A percentile compares a stretch with the other conserved stretches of the same genome.
Conservation (phyloP, 1,140 invertebrate genomes). For the Pomacea maculata region DNA sequence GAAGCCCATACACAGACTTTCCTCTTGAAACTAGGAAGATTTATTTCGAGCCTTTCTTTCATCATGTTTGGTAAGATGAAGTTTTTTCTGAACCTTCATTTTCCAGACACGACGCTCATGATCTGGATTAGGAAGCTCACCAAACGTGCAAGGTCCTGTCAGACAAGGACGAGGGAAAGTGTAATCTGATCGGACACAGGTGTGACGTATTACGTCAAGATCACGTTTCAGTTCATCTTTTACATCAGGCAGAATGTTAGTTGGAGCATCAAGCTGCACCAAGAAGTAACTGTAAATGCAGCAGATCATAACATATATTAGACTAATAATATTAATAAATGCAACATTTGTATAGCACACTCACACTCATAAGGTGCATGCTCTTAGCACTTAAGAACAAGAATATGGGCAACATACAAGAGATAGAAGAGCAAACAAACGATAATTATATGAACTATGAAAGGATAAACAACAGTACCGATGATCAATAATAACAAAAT, state of each 20-base stretch:
- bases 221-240: conserved; percentile 31
- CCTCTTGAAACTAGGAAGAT: not conserved
- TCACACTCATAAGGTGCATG: too few relatives aligned
- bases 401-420: too few relatives aligned
- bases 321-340: too few relatives aligned
- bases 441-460: too few relatives aligned
- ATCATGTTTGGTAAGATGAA: conserved; percentile 15
- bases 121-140: conserved; percentile 43
- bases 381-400: too few relatives aligned
- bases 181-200: conserved; percentile 21
- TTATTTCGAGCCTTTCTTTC: not conserved
- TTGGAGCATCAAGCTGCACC: conserved; percentile 33
- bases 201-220: conserved; percentile 33
- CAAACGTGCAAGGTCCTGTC: conserved; percentile 35
- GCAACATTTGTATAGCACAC: too few relatives aligned
- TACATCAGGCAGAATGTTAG: conserved; percentile 19
- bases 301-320: not conserved
- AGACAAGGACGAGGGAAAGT: conserved; percentile 29
- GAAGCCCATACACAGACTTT: not conserved
- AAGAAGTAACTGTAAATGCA: conserved; percentile 31
- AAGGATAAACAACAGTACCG: too few relatives aligned
- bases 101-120: conserved; percentile 41
- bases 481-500: too few relatives aligned
- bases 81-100: conserved; percentile 22
- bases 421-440: too few relatives aligned